A percentile compares a stretch with the other conserved stretches of the same genome.
These are phyloP conservation scores for Psittacara wagleri DNA, from an alignment of 2,113 vertebrate genomes.

Conservation along the genomic window DNA sequence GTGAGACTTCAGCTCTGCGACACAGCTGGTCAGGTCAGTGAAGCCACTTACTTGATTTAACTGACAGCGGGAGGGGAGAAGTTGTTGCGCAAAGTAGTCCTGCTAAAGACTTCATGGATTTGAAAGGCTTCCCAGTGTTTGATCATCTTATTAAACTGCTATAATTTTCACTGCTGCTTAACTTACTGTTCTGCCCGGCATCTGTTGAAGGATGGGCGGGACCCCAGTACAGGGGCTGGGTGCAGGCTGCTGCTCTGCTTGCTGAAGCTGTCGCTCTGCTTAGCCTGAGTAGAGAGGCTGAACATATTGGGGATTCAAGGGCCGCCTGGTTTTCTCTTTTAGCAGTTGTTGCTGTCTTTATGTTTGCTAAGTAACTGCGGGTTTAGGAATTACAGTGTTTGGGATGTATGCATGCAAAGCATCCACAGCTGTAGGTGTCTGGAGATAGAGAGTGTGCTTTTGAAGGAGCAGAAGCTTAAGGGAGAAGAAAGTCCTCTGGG, in stretches of 20 bases:
- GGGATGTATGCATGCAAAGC: accelerated
- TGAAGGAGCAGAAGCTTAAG: not conserved
- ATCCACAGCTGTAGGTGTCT: not conserved
- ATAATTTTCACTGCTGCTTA: not conserved
- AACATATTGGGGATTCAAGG: not conserved
- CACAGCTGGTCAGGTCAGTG: conserved; percentile 91
- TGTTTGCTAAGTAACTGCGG: not conserved
- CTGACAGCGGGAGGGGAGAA: conserved; percentile 28
- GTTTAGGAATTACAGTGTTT: not conserved
- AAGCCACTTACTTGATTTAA: conserved; percentile 1
- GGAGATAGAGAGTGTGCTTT: not conserved
- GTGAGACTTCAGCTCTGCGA: conserved; percentile 92
- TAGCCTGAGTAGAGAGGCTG: not conserved
- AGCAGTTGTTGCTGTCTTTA: not conserved
- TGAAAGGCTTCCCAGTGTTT: conserved; percentile 31
- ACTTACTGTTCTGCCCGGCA: not conserved
- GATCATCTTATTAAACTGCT: not conserved
- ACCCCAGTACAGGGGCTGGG: not conserved
- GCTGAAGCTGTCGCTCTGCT: not conserved
- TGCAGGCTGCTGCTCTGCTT: not conserved
- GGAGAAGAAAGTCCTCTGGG: not conserved
- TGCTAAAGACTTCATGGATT: not conserved
- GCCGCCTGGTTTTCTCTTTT: not conserved
- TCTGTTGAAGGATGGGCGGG: not conserved
- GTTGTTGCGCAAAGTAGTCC: not conserved